These are phyloP conservation scores for Rostratula benghalensis DNA, from an alignment of 2,113 vertebrate genomes.

Conservation along the genomic window DNA sequence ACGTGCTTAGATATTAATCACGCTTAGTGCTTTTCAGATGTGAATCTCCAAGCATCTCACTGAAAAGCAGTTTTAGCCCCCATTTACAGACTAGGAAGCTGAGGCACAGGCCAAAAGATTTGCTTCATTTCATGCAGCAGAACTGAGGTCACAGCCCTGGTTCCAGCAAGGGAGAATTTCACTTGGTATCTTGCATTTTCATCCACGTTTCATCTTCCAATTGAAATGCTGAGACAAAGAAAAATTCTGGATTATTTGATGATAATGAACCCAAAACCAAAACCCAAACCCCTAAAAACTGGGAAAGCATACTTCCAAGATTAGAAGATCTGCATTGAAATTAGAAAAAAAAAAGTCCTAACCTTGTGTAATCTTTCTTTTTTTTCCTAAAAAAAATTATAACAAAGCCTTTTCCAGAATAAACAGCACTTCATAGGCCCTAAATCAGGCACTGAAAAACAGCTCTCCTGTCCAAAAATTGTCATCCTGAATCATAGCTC, in stretches of 20 bases:
- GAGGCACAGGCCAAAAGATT: not conserved
- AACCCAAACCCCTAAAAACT: not conserved
- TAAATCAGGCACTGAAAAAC: slow-evolving; percentile 16
- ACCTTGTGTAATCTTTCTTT: not conserved
- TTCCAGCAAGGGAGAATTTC: not conserved
- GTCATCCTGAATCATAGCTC: not conserved
- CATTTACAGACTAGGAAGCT: not conserved
- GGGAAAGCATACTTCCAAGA: not conserved
- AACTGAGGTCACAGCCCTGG: not conserved
- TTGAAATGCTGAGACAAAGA: not conserved
- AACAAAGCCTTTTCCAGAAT: not conserved
- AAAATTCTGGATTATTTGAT: not conserved
- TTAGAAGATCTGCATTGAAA: slow-evolving; percentile 28
- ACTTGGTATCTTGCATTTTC: not conserved
- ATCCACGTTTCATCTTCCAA: not conserved
- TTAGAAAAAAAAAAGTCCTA: not conserved
- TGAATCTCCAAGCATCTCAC: not conserved
- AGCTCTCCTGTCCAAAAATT: not conserved
- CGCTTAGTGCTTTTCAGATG: not conserved
- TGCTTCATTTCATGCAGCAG: not conserved
- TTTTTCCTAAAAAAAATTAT: not conserved
- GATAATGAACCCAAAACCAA: not conserved
- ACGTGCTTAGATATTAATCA: slow-evolving; percentile 42
- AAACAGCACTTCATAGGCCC: not conserved
- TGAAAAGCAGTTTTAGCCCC: not conserved